Percentiles rank a stretch among this genome's conserved stretches.
These are phyloP conservation scores for Sturnira hondurensis DNA, from an alignment of 2,113 vertebrate genomes.

Conservation along the genomic window DNA sequence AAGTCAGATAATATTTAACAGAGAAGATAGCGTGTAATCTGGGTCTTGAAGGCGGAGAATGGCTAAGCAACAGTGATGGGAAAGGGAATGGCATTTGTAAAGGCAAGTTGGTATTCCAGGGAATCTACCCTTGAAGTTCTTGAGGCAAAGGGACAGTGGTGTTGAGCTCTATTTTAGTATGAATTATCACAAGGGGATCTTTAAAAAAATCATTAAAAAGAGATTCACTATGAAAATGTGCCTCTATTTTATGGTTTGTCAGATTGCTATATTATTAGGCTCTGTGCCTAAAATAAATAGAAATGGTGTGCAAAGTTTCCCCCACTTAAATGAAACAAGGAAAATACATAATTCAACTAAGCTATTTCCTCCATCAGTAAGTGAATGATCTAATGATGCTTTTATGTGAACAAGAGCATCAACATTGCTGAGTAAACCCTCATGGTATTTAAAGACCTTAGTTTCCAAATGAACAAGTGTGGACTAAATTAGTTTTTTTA, in stretches of 20 bases:
- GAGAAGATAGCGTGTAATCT: not conserved
- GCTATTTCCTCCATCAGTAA: constrained; percentile 41
- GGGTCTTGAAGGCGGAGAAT: not conserved
- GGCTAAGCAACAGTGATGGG: not conserved
- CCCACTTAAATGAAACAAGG: constrained; percentile 59
- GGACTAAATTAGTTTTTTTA: constrained; percentile 40
- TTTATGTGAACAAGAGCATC: constrained; percentile 33
- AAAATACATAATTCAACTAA: constrained; percentile 61
- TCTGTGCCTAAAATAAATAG: constrained; percentile 54
- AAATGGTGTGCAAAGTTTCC: constrained; percentile 27
- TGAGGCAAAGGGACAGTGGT: not conserved
- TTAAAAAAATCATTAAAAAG: not conserved
- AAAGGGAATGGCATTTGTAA: not conserved
- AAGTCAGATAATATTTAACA: not conserved
- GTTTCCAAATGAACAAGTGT: constrained; percentile 57
- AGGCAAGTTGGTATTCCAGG: not conserved
- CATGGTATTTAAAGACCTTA: constrained; percentile 20
- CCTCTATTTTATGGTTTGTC: not conserved
- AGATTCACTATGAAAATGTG: constrained; percentile 16
- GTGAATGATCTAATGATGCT: constrained; percentile 35
- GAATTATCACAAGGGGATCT: not conserved
- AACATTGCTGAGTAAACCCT: constrained; percentile 36
- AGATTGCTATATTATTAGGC: constrained; percentile 21
- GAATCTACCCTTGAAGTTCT: not conserved
- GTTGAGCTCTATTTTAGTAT: not conserved